Evolutionary conservation across 2,113 vertebrate species (phyloP).

Genomic region (Tympanuchus pallidicinctus): DNA sequence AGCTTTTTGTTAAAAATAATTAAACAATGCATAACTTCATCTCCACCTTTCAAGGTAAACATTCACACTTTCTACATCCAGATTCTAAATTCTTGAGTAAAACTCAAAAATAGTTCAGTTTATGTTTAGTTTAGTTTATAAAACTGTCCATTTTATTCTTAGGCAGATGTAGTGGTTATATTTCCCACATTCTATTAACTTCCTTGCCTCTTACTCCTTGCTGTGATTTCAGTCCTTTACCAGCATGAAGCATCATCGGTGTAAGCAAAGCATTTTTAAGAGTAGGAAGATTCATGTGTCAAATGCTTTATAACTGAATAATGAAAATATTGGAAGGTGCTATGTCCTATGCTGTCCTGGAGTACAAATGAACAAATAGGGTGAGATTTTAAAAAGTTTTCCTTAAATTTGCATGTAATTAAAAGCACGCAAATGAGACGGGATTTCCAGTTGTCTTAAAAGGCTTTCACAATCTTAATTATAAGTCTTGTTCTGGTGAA

Average conservation of each 20-base stretch:
- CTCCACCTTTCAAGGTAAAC: not conserved
- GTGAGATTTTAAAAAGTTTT: not conserved
- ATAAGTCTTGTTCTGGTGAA: not conserved
- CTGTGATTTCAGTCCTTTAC: conserved; percentile 1
- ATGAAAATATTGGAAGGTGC: not conserved
- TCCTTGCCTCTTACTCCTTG: not conserved
- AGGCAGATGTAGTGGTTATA: not conserved
- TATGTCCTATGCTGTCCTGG: not conserved
- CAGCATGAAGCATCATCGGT: not conserved
- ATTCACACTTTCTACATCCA: not conserved
- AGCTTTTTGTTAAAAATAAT: not conserved
- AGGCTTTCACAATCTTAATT: not conserved
- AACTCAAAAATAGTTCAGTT: not conserved
- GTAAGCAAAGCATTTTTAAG: not conserved
- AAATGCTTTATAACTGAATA: not conserved
- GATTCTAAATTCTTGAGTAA: not conserved
- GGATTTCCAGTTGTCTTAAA: not conserved
- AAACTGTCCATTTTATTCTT: not conserved
- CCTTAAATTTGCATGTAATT: not conserved
- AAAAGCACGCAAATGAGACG: not conserved
- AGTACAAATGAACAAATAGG: not conserved
- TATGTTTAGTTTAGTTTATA: not conserved
- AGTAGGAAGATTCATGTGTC: not conserved
- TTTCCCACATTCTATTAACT: not conserved
- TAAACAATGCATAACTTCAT: not conserved